Conservation (phyloP, 2,888 invertebrate genomes). For the Bombyx huttoni region DNA sequence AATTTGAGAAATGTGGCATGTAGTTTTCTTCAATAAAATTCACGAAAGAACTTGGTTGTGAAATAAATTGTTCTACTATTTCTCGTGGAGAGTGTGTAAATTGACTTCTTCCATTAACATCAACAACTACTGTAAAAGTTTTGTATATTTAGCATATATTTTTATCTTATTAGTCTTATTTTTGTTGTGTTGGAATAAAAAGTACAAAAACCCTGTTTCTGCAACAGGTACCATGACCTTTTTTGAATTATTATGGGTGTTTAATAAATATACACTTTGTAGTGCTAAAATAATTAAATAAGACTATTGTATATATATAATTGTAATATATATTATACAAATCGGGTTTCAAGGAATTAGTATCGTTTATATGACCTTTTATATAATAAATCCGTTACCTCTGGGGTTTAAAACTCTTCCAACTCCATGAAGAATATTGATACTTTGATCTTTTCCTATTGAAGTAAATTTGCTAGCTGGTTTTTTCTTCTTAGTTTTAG, state of each 20-base stretch:
- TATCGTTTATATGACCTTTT: not conserved
- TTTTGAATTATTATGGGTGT: too few relatives aligned
- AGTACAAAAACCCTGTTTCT: too few relatives aligned
- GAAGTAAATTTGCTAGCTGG: constrained; percentile 54
- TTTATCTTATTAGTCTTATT: too few relatives aligned
- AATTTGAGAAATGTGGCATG: constrained; percentile 77
- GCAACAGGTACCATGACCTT: too few relatives aligned
- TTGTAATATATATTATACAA: too few relatives aligned
- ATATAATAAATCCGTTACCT: constrained; percentile 51
- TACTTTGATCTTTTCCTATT: constrained; percentile 77
- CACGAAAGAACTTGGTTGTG: constrained; percentile 77
- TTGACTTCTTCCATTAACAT: constrained; percentile 35
- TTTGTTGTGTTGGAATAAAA: too few relatives aligned
- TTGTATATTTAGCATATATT: too few relatives aligned
- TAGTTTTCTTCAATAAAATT: constrained; percentile 83
- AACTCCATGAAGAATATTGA: constrained; percentile 82
- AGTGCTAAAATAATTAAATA: too few relatives aligned
- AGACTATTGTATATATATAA: too few relatives aligned
- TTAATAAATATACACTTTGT: too few relatives aligned
- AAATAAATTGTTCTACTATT: constrained; percentile 76
- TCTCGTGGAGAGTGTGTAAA: constrained; percentile 76
- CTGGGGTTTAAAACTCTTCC: constrained; percentile 85
- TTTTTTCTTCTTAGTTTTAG: constrained; percentile 56
- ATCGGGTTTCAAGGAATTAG: too few relatives aligned
- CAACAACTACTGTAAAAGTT: constrained; percentile 33